Base-by-base conservation (phyloP, 2,888 invertebrate species). In the Dryococelus australis region DNA sequence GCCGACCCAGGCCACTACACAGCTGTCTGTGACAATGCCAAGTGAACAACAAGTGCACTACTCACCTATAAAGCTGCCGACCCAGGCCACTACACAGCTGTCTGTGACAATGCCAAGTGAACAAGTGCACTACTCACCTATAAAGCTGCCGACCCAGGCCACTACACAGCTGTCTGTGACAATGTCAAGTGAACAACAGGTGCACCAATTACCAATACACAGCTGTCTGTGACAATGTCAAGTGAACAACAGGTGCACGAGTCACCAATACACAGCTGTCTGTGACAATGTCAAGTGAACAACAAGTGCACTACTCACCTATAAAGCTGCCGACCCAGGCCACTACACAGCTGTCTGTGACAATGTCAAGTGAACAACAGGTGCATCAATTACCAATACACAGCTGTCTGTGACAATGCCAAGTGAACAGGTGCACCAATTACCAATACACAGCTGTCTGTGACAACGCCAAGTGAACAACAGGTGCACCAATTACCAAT, bases 271-370 rank as follows among this genome's bases (percentile, higher is more conserved):
- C 99, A 99, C 35, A 35, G 35, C 35, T 35, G 4, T 35, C 35
- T 35, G 35, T 35, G 35, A 4, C 35, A 4, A 35, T 35, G 35
- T 4, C 35, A 35, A 4, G 35, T 35, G 35, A 35, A 35, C 35
- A 35, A 35, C 35, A 1, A 4, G 35, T 4, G 35, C 35, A 80
- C 65, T 86, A 90, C 94, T 92, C 92, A 96, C 97, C 99, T 91
- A 99, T 98, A 92, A 99, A 99, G 93, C 99, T 99, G 91, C 97
- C 98, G 89, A 99, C 97, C 99, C 99, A 99, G n/a, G 99, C n/a
- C n/a, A n/a, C n/a, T n/a, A 35, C 2, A 35, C 35, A 35, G 35
- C 35, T 35, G 4, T 35, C 35, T 35, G 35, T 35, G 35, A 4
- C 35, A 4, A 35, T 35, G 35, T 4, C 35, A 35, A 4, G 35